Evolutionary conservation across 2,113 vertebrate species (phyloP).

Genomic region (Dipodomys stephensi): DNA sequence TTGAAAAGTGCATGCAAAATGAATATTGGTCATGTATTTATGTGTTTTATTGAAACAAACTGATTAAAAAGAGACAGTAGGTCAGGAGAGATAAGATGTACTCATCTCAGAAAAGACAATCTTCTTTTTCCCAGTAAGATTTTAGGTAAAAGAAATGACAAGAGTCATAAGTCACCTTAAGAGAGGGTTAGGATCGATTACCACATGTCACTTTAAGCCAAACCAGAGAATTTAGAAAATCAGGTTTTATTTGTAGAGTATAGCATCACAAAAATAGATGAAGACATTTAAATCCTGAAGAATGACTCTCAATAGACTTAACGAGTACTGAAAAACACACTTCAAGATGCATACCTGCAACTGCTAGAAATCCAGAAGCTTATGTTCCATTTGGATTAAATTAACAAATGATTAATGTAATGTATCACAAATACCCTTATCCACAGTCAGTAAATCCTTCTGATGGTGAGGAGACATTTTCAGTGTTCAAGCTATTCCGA

Average conservation of each 20-base stretch:
- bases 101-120: slow-evolving; percentile 31
- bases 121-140: slow-evolving; percentile 43
- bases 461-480: no score
- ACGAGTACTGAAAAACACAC: slow-evolving; percentile 43
- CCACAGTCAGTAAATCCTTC: no score
- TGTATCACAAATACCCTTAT: no score
- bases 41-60: slow-evolving; percentile 38
- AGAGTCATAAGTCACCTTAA: slow-evolving; percentile 68
- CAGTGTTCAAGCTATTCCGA: no score
- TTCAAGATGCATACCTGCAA: slow-evolving; percentile 55
- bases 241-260: slow-evolving; percentile 59
- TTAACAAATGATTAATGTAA: no score
- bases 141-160: slow-evolving; percentile 67
- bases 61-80: slow-evolving; percentile 35
- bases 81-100: slow-evolving; percentile 58
- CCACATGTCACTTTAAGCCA: slow-evolving; percentile 56
- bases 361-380: slow-evolving; percentile 24
- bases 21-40: not conserved
- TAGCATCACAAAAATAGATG: slow-evolving; percentile 31
- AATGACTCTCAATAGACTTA: slow-evolving; percentile 26
- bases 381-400: no score
- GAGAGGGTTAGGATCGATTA: slow-evolving; percentile 65
- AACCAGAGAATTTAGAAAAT: slow-evolving; percentile 61
- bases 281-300: slow-evolving; percentile 11
- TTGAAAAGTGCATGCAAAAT: not conserved